These are phyloP conservation scores for Melikaiella ostensackeni DNA, from an alignment of 2,888 invertebrate species.

Conservation along the genomic window DNA sequence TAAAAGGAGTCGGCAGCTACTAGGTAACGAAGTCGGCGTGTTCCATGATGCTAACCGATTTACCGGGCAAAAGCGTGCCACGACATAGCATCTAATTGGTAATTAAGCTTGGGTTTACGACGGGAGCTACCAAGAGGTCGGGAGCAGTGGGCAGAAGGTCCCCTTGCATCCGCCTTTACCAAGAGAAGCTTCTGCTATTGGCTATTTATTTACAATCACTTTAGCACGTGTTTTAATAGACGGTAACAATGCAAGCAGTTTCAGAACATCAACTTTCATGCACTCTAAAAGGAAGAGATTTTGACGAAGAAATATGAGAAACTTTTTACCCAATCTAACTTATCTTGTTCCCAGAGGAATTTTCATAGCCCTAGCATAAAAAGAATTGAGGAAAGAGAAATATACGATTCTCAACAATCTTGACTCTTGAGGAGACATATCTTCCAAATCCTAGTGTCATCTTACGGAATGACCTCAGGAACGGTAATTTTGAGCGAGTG, in stretches of 20 bases:
- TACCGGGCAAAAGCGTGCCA: constrained; percentile 73
- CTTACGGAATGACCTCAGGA: constrained; percentile 52
- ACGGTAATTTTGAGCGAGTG: constrained; percentile 40
- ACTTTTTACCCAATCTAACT: background rate
- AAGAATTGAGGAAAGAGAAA: background rate
- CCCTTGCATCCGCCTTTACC: background rate
- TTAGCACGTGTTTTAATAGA: background rate
- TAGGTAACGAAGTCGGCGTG: constrained; percentile 56
- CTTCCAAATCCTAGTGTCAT: constrained; percentile 49
- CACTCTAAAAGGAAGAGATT: no score
- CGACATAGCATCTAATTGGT: constrained; percentile 75
- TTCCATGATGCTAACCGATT: constrained; percentile 73
- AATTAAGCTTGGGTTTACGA: constrained; percentile 75
- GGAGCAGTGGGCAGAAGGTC: constrained; percentile 37
- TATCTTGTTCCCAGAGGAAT: background rate
- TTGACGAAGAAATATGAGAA: no score
- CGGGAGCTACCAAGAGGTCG: constrained; percentile 55
- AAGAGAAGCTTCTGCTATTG: background rate
- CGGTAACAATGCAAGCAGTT: background rate
- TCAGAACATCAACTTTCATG: background rate
- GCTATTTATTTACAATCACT: constrained; percentile 5
- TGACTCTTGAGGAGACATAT: constrained; percentile 7
- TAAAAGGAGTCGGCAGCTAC: constrained; percentile 48
- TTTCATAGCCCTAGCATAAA: background rate
- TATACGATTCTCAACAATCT: background rate